Conservation (phyloP, 2,888 invertebrate genomes). For the Hymenopus coronatus region DNA sequence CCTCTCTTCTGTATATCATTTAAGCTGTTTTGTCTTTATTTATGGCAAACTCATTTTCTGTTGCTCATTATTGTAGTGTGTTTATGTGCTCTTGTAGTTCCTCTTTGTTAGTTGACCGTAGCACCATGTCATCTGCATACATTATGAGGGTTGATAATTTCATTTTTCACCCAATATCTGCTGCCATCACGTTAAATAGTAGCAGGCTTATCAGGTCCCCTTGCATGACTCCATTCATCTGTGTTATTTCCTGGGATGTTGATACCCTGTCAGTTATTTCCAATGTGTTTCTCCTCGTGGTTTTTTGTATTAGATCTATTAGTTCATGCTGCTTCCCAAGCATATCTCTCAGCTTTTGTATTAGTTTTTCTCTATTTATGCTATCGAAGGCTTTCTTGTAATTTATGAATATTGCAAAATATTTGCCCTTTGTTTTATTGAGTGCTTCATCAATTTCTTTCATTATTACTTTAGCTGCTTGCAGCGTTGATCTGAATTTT, state of each 20-base stretch:
- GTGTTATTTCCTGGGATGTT: too few species aligned
- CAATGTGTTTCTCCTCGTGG: too few species aligned
- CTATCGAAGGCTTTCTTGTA: neutral
- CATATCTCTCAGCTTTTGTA: too few species aligned
- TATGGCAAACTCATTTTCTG: neutral
- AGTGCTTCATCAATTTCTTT: conserved; percentile 1
- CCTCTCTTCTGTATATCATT: neutral
- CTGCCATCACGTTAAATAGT: too few species aligned
- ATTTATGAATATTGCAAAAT: neutral
- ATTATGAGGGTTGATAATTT: neutral
- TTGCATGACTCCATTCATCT: too few species aligned
- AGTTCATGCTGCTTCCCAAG: too few species aligned
- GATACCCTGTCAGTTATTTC: too few species aligned
- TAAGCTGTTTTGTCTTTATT: neutral
- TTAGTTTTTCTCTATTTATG: too few species aligned
- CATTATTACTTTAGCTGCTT: neutral
- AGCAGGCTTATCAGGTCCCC: too few species aligned
- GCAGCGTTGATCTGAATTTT: neutral
- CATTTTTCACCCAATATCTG: neutral
- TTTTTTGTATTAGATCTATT: too few species aligned
- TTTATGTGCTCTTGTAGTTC: neutral
- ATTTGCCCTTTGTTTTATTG: neutral
- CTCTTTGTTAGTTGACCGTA: neutral
- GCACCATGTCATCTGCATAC: neutral
- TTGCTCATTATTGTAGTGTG: neutral